Evolutionary conservation across 1,140 invertebrate genomes (phyloP), one percentile per base, ranked within the genome.

Genomic region (Achatina immaculata): DNA sequence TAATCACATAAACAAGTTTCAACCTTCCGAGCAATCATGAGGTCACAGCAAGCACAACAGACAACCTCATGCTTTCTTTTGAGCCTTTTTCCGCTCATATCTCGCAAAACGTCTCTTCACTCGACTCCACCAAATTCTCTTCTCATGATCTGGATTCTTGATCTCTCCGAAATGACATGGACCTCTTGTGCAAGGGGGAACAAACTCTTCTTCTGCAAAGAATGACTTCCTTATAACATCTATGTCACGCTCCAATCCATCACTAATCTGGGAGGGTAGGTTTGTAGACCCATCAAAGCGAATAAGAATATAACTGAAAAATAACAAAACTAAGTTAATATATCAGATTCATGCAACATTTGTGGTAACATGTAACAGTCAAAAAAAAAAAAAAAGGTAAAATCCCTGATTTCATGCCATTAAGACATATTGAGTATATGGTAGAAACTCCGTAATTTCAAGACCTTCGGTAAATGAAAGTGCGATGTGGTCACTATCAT

Each of bases 141-240:
- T 82, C 72, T 86, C 85, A 73, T 84, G 83, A 69, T 86, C 85
- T n/a, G 85, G 85, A 62, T 85, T 86, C 7, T 78, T 78, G 7
- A 84, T 31, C 77, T 86, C 85, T 69, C 83, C 83, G 82, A 86
- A 86, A 34, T 78, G 31, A 80, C 85, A 86, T 1, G 85, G 80
- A 9, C 55, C 75, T 55, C 31, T 58, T 16, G 80, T 42, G 73
- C 83, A 84, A 6, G 85, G 83, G 3, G 65, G 74, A 34, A 45
- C 34, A 69, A 82, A 83, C 28, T 72, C 72, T 1, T 83, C 82
- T 21, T 75, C 43, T 16, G 42, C 42, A 58, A 81, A 76, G 24
- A 84, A 72, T 14, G n/a, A 74, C 62, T 82, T 78, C 6, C 78
- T 72, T 2, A 86, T 74, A 9, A 86, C 66, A 66, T 84, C 85